Evolutionary conservation across 2,888 invertebrate genomes (phyloP).

Genomic region (Criorhina ranunculi): DNA sequence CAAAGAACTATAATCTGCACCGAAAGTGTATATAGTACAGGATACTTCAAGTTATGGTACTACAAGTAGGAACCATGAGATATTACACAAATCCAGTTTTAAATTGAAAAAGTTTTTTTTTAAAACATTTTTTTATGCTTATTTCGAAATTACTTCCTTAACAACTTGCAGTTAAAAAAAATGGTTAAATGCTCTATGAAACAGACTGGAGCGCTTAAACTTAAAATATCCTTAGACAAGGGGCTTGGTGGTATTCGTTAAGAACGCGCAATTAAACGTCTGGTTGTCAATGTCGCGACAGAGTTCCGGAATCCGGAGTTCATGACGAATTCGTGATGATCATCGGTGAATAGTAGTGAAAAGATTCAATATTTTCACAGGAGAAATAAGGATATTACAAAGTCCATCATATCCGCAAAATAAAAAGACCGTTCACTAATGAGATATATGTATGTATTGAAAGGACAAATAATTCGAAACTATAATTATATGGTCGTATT

Average conservation of each 20-base stretch:
- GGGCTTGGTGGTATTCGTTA: constrained; percentile 25
- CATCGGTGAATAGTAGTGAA: not conserved
- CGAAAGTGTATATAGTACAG: constrained; percentile 31
- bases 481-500: not conserved
- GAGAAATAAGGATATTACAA: not conserved
- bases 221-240: constrained; percentile 2
- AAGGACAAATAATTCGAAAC: not conserved
- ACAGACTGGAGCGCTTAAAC: constrained; percentile 14
- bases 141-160: constrained; percentile 62
- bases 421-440: not conserved
- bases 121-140: constrained; percentile 28
- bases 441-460: constrained; percentile 30
- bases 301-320: constrained; percentile 34
- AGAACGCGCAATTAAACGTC: constrained; percentile 61
- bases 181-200: constrained; percentile 46
- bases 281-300: constrained; percentile 27
- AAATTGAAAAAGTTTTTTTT: constrained; percentile 68
- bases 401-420: not conserved
- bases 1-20: constrained; percentile 60
- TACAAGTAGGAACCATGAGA: constrained; percentile 44
- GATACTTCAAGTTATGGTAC: constrained; percentile 29
- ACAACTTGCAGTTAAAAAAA: constrained; percentile 62
- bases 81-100: constrained; percentile 64
- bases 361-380: not conserved
- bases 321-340: not conserved